These are phyloP conservation scores for Mamestra configurata DNA, from an alignment of 1,140 invertebrate species.

Conservation along the genomic window DNA sequence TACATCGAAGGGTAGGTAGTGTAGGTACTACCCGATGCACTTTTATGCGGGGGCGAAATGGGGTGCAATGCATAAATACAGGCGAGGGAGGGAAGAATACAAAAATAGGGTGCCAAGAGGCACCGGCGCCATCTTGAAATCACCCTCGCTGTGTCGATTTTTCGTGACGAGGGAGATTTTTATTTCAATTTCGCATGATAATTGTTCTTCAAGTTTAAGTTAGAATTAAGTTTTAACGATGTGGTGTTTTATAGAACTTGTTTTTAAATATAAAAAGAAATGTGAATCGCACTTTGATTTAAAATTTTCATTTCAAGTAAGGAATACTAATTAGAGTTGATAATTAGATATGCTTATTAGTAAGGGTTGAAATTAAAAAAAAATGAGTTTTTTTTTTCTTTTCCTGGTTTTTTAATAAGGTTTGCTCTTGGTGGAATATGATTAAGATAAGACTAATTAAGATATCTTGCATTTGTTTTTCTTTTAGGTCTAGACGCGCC, in stretches of 20 bases:
- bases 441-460: not conserved
- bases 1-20: not conserved
- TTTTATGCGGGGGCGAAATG: conserved; percentile 64
- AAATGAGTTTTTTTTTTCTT: not conserved
- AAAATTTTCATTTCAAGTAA: not conserved
- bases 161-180: conserved; percentile 70
- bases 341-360: not conserved
- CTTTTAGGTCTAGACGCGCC: not conserved
- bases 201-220: conserved; percentile 31
- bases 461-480: not conserved
- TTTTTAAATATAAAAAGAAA: not conserved
- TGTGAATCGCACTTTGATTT: not conserved
- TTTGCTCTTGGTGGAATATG: not conserved
- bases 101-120: conserved; percentile 83
- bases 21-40: conserved; percentile 64
- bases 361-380: not conserved
- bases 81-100: conserved; percentile 74
- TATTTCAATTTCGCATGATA: conserved; percentile 56
- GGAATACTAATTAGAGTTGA: not conserved
- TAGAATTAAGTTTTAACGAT: conserved; percentile 36
- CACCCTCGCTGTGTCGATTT: conserved; percentile 72
- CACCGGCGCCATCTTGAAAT: conserved; percentile 75
- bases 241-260: not conserved
- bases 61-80: conserved; percentile 52
- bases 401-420: not conserved